Conservation (phyloP, 2,113 vertebrate genomes). For the Corydoras sp. region DNA sequence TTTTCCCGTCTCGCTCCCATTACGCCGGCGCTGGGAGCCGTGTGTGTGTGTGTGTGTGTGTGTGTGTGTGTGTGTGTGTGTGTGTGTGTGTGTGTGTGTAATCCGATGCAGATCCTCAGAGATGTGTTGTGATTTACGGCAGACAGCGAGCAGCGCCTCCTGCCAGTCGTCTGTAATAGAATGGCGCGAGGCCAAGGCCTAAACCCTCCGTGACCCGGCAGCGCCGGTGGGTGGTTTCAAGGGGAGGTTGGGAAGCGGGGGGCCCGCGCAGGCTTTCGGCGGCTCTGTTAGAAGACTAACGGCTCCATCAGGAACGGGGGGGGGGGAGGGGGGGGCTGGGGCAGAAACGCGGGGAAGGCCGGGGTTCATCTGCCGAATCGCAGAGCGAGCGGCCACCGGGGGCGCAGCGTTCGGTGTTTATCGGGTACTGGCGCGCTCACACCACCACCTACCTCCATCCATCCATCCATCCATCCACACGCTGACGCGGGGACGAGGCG, state of each 20-base stretch:
- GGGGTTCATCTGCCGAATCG: conserved; percentile 53
- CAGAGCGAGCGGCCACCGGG: no score
- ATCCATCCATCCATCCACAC: no score
- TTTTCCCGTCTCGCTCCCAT: conserved; percentile 6
- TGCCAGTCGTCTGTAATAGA: conserved; percentile 74
- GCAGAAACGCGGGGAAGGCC: conserved; percentile 51
- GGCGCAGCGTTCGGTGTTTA: no score
- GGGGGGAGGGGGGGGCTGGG: conserved; percentile 29
- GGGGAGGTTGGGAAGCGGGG: conserved; percentile 55
- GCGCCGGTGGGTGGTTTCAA: conserved; percentile 29
- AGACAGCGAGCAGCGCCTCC: conserved; percentile 58
- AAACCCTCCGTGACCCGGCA: conserved; percentile 77
- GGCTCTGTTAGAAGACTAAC: conserved; percentile 56
- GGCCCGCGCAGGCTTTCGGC: conserved; percentile 64
- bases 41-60: conserved; percentile 19
- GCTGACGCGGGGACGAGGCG: no score
- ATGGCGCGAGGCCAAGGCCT: conserved; percentile 73
- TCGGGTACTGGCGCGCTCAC: no score
- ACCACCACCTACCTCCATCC: no score
- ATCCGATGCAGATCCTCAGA: conserved; percentile 33
- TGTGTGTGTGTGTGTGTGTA: conserved; percentile 44
- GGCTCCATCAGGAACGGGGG: conserved; percentile 40
- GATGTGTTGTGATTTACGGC: conserved; percentile 68
- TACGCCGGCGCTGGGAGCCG: neutral
- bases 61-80: conserved; percentile 33